Evolutionary conservation across 2,797 vertebrate species (phyloP), one percentile per base, ranked within the genome.

Genomic region (Spheniscus humboldti): DNA sequence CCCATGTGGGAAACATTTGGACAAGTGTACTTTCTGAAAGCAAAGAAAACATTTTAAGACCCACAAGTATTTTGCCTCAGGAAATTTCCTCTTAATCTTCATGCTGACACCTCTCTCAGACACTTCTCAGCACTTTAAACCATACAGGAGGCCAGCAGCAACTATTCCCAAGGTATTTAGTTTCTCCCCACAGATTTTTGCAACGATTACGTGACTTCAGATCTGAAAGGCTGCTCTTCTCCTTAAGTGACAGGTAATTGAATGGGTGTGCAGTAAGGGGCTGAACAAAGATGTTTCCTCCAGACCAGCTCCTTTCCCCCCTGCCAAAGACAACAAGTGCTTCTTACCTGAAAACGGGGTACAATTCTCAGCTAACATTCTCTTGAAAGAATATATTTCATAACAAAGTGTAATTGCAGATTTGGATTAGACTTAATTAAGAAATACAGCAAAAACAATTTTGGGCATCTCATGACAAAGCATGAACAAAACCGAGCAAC

Each of bases 41-140:
- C 43, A 83, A 98, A 97, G 94, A 94, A 97, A 98, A 97, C 97
- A 96, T 96, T 98, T 97, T 76, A 98, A 98, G 97, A 98, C 97
- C 92, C 90, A 91, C 92, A 98, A 90, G 97, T 98, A 98, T 98
- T 98, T 98, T 94, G 98, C 98, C 98, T 97, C 96, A 88, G 98
- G 98, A 98, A 97, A 95, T 92, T 95, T 97, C 97, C 97, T 95
- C 98, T 98, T 94, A n/a, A 80, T 92, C 81, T 96, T 76, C 25
- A 4, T 30, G 2, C 87, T 74, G 92, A 91, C 89, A 86, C 86
- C 76, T 94, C 94, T 90, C 94, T 89, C 90, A 78, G 81, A 57
- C 48, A 15, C 88, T 91, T 78, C 75, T 45, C 86, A 82, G 76
- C 76, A 19, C 84, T 83, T 88, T 56, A 86, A 89, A 27, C 83